Evolutionary conservation across 2,113 vertebrate genomes (phyloP).

Genomic region (Proteles cristata): DNA sequence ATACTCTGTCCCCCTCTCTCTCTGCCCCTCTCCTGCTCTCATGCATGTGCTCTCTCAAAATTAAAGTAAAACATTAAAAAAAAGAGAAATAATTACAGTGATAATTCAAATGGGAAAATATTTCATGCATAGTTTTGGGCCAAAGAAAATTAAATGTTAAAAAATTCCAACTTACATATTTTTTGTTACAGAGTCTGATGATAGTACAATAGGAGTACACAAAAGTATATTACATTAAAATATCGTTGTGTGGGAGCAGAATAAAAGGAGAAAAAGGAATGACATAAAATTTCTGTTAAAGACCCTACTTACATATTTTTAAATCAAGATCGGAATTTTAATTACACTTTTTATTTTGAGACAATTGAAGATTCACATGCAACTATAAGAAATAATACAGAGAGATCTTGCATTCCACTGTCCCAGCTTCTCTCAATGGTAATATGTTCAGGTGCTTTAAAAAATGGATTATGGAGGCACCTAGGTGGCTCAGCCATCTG

Average conservation of each 20-base stretch:
- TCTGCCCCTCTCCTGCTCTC: no score
- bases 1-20: no score
- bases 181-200: not conserved
- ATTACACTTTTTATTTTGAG: not conserved
- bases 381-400: not conserved
- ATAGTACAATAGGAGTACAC: not conserved
- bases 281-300: not conserved
- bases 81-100: not conserved
- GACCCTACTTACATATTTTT: not conserved
- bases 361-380: not conserved
- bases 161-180: not conserved
- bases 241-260: not conserved
- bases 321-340: constrained; percentile 31
- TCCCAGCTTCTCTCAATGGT: not conserved
- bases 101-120: constrained; percentile 18
- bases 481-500: no score
- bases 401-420: not conserved
- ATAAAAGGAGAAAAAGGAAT: not conserved
- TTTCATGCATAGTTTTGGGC: not conserved
- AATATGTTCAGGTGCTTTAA: not conserved
- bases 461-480: not conserved
- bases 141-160: not conserved
- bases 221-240: constrained; percentile 20
- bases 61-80: no score
- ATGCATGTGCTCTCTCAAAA: no score